Conservation (phyloP, 2,888 invertebrate species). For the Rosalia funebris region DNA sequence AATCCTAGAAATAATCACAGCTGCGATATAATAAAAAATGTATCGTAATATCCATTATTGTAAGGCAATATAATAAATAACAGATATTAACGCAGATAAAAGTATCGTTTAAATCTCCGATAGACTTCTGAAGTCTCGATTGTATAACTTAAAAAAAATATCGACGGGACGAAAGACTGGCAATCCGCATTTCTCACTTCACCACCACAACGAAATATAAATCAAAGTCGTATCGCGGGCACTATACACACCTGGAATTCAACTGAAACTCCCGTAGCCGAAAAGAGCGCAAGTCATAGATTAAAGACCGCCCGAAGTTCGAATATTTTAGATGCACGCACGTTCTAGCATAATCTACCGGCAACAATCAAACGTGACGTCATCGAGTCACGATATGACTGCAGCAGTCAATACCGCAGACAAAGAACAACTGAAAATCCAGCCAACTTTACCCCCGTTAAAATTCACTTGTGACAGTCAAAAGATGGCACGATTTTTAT, state of each 20-base stretch:
- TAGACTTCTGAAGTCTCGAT: no score
- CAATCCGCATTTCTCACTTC: slow-evolving; percentile 19
- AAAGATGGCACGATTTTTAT: slow-evolving; percentile 25
- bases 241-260: slow-evolving; percentile 14
- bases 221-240: slow-evolving; percentile 15
- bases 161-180: no score
- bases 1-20: no score
- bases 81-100: no score
- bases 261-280: slow-evolving; percentile 26
- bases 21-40: no score
- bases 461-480: slow-evolving; percentile 24
- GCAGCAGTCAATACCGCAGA: slow-evolving; percentile 50
- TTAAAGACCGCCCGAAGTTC: slow-evolving; percentile 53
- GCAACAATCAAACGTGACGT: slow-evolving; percentile 59
- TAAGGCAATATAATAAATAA: no score
- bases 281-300: slow-evolving; percentile 54
- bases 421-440: slow-evolving; percentile 18
- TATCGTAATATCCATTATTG: no score
- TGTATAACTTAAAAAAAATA: no score
- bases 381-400: slow-evolving; percentile 57
- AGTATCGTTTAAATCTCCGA: no score
- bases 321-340: slow-evolving; percentile 55
- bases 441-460: slow-evolving; percentile 5
- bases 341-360: slow-evolving; percentile 54
- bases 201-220: slow-evolving; percentile 12